Evolutionary conservation across 2,888 invertebrate genomes (phyloP), one percentile per base, ranked within the genome.

Genomic region (Petrophora chlorosata): DNA sequence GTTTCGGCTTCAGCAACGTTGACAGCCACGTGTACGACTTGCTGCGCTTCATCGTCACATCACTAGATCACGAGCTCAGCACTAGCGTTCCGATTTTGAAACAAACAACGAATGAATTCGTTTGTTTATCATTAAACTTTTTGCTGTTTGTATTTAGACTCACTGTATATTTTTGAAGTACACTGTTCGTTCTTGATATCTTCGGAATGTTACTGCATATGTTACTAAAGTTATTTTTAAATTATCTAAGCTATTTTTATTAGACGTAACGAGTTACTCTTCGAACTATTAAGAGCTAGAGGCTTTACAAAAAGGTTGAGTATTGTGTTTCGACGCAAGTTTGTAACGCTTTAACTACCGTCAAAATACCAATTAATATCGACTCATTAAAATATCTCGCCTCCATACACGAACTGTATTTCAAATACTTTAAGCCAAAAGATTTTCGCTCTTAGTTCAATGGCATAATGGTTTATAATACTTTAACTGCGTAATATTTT

Each of bases 21-120:
- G 89, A 82, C 70, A 89, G 81, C 89, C 89, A 88, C 66, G 87
- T 85, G 73, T 88, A 86, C 42, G 89, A 89, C 76, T 87, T 87
- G 63, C 88, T 88, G 52, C 89, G 82, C 72, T 85, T 87, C 89
- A 89, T 89, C 52, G 42, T 59, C 65, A 63, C 68, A 48, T 61
- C 65, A 65, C 65, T 56, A 51, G 15, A 42, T 12, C 48, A n/a
- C n/a, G 13, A 46, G 30, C 40, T 42, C 28, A 30, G 8, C 53
- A 38, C 48, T 36, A 33, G 22, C 22, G 22, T 19, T 28, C 15
- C 17, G 10, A 15, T 3, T 10, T 14, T 25, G 9, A 34, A 34
- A 22, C 3, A 15, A 7, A n/a, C n/a, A n/a, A n/a, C n/a, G n/a
- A n/a, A n/a, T n/a, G n/a, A n/a, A n/a, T n/a, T n/a, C n/a, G n/a